Percentiles rank a stretch among this genome's conserved stretches.
These are phyloP conservation scores for Haliclona indistincta DNA, from an alignment of 37 sponge, comb jelly and placozoan species.

Conservation along the genomic window DNA sequence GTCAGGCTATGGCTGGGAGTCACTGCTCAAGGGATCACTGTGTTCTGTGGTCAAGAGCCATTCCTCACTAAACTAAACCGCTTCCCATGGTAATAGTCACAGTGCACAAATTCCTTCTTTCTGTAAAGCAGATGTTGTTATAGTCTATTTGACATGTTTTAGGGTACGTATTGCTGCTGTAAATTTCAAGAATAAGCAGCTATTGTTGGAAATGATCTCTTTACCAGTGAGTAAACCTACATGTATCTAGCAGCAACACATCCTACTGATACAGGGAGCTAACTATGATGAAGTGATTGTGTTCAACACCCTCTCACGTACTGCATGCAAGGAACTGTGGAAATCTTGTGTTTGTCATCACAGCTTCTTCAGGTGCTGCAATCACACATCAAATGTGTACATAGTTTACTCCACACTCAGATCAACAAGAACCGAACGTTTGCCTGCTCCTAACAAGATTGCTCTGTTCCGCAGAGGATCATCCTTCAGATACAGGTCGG, in stretches of 20 bases:
- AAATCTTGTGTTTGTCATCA: slow-evolving; percentile 93
- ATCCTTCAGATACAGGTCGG: slow-evolving; percentile 78
- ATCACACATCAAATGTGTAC: background rate
- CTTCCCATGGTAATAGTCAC: slow-evolving; percentile 87
- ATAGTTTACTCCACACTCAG: background rate
- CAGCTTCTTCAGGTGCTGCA: slow-evolving; percentile 80
- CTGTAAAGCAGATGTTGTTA: too few species aligned
- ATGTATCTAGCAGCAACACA: background rate
- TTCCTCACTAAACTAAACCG: slow-evolving; percentile 62
- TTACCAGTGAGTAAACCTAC: slow-evolving; percentile 32
- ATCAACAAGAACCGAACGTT: background rate
- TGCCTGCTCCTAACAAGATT: background rate
- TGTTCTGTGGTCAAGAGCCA: slow-evolving; percentile 77
- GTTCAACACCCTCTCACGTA: slow-evolving; percentile 52
- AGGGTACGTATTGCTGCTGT: slow-evolving; percentile 77
- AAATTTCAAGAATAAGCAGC: slow-evolving; percentile 75
- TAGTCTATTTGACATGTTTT: background rate
- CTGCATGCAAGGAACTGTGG: slow-evolving; percentile 85
- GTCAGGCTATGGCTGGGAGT: slow-evolving; percentile 64
- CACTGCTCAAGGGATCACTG: slow-evolving; percentile 61
- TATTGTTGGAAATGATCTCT: slow-evolving; percentile 72
- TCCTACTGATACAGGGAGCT: slow-evolving; percentile 21
- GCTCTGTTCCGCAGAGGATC: slow-evolving; percentile 78
- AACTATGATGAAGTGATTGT: slow-evolving; percentile 53
- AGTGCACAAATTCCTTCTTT: too few species aligned